Percentiles rank a stretch among this genome's conserved stretches.
These are phyloP conservation scores for Pterocles orientalis DNA, from an alignment of 2,113 vertebrate genomes.

Conservation along the genomic window DNA sequence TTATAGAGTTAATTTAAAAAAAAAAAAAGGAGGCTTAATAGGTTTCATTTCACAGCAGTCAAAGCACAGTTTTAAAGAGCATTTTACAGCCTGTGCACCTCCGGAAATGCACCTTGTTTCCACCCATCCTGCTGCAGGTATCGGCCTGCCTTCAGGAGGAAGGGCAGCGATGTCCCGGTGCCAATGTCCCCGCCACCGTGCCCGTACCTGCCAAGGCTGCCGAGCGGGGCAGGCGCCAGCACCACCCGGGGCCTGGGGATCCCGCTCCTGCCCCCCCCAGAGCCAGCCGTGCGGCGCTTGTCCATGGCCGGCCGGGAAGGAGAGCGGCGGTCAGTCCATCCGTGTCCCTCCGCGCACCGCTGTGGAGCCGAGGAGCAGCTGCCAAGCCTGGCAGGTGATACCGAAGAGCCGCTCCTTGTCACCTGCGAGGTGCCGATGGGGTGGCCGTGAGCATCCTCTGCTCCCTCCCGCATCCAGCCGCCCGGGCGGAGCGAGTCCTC, in stretches of 20 bases:
- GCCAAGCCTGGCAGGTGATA: not conserved
- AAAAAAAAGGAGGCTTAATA: too few relatives aligned
- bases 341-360: not conserved
- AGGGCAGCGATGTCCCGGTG: accelerated
- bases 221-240: not conserved
- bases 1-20: accelerated
- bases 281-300: not conserved
- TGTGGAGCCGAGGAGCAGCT: accelerated
- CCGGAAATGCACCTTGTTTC: not conserved
- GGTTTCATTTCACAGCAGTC: not conserved
- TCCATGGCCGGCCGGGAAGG: not conserved
- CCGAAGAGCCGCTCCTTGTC: accelerated
- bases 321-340: not conserved
- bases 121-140: accelerated
- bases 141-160: not conserved
- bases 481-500: too few relatives aligned
- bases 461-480: not conserved
- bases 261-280: not conserved
- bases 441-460: not conserved
- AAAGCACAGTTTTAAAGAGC: not conserved
- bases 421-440: accelerated
- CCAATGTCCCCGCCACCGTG: accelerated
- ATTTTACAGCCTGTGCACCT: accelerated
- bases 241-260: not conserved
- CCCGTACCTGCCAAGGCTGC: slow-evolving; percentile 68